phyloP scores from a whole-genome alignment of 2,888 invertebrate genomes.

The Pachymerium ferrugineum region DNA sequence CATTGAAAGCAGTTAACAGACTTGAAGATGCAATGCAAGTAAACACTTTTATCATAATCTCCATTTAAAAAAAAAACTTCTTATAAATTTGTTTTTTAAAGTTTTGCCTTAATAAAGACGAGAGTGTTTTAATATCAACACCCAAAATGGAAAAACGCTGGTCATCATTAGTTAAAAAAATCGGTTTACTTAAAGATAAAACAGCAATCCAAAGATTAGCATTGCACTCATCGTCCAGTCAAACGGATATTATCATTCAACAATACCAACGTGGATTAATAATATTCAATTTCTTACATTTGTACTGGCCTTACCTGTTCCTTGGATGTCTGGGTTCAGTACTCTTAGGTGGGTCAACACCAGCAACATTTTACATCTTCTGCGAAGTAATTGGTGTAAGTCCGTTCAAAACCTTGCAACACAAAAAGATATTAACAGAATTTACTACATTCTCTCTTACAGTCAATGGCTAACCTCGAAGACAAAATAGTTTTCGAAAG shows the following conservation, averaged over 20 bases:
- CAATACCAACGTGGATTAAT: neutral
- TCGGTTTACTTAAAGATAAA: neutral
- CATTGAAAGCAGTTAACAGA: neutral
- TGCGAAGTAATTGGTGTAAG: constrained; percentile 6
- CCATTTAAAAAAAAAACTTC: neutral
- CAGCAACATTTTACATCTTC: neutral
- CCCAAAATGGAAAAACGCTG: neutral
- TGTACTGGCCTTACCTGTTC: neutral
- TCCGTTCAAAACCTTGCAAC: too few species aligned
- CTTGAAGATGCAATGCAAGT: neutral
- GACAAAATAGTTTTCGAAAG: neutral
- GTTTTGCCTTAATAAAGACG: neutral
- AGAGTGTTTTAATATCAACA: neutral
- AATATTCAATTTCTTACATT: neutral
- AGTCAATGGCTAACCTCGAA: neutral
- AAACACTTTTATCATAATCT: neutral
- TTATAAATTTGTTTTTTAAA: neutral
- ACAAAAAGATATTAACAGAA: too few species aligned
- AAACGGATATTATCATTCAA: neutral
- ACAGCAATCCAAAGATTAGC: neutral
- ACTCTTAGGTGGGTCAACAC: neutral
- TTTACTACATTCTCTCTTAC: neutral
- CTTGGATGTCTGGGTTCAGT: neutral
- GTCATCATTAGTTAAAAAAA: neutral
- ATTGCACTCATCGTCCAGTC: neutral